phyloP scores from a whole-genome alignment of 2,113 vertebrate genomes.

The Mobula hypostoma region DNA sequence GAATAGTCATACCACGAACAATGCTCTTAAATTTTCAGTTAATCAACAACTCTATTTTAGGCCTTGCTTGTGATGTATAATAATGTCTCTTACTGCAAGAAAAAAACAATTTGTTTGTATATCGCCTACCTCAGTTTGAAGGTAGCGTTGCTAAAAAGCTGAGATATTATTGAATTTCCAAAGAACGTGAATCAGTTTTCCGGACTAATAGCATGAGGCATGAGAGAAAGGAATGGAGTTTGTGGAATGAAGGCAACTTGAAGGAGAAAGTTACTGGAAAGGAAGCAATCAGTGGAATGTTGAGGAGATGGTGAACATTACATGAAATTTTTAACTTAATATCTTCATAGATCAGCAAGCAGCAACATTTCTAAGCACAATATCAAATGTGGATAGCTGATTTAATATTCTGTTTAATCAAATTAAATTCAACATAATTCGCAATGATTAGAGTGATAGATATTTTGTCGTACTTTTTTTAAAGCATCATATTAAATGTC shows the following conservation, averaged over 20 bases:
- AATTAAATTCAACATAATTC: not conserved
- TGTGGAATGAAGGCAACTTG: not conserved
- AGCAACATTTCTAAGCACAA: not conserved
- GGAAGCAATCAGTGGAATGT: not conserved
- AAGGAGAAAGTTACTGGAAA: not conserved
- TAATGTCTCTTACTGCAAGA: not conserved
- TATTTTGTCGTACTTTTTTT: not conserved
- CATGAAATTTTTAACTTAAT: not conserved
- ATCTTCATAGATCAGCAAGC: not conserved
- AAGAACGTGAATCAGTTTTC: not conserved
- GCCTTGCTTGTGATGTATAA: not conserved
- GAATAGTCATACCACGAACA: not conserved
- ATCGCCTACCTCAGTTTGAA: not conserved
- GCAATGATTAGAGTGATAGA: not conserved
- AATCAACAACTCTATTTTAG: not conserved
- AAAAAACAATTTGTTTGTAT: not conserved
- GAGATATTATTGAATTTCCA: not conserved
- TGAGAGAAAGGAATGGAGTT: not conserved
- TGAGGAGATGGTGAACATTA: not conserved
- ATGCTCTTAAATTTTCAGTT: not conserved
- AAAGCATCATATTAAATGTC: not conserved
- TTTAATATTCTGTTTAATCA: not conserved
- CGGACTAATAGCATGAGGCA: not conserved
- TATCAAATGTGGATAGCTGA: not conserved
- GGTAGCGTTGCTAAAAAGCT: not conserved